Conservation (phyloP, 37 sponge, comb jelly and placozoan species). For the Chondrilla cf. caribensis region DNA sequence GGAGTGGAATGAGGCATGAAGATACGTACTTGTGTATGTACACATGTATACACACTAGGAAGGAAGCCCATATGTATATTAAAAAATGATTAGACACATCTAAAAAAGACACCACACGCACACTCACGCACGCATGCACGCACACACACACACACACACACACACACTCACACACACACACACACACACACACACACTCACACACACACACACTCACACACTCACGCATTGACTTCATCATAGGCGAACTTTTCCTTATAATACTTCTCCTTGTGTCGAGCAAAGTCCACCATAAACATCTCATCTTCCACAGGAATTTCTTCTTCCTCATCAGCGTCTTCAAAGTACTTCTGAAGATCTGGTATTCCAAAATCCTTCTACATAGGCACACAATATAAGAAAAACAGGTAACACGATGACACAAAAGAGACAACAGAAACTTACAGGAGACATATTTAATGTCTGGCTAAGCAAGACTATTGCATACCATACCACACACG, state of each 20-base stretch:
- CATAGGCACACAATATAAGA: background rate
- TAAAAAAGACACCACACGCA: background rate
- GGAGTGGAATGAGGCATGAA: background rate
- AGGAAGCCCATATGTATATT: no score
- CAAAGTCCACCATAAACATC: slow-evolving; percentile 44
- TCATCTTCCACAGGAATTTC: slow-evolving; percentile 34
- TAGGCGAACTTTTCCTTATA: slow-evolving; percentile 74
- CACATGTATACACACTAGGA: no score
- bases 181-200: no score
- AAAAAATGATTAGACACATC: no score
- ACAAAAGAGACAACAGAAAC: no score
- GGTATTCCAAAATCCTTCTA: slow-evolving; percentile 65
- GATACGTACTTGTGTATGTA: no score
- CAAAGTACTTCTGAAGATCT: slow-evolving; percentile 51
- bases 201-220: background rate
- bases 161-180: background rate
- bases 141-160: slow-evolving; percentile 16
- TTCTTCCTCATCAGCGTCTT: slow-evolving; percentile 58
- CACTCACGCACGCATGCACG: background rate
- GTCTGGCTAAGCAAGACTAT: no score
- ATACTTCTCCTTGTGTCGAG: slow-evolving; percentile 57
- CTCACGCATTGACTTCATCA: slow-evolving; percentile 21
- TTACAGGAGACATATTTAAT: no score
- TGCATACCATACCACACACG: no score
- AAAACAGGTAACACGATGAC: no score